A percentile compares a stretch with the other conserved stretches of the same genome.
Evolutionary conservation across 2,888 invertebrate genomes (phyloP).

Genomic region (Heliconius erato): DNA sequence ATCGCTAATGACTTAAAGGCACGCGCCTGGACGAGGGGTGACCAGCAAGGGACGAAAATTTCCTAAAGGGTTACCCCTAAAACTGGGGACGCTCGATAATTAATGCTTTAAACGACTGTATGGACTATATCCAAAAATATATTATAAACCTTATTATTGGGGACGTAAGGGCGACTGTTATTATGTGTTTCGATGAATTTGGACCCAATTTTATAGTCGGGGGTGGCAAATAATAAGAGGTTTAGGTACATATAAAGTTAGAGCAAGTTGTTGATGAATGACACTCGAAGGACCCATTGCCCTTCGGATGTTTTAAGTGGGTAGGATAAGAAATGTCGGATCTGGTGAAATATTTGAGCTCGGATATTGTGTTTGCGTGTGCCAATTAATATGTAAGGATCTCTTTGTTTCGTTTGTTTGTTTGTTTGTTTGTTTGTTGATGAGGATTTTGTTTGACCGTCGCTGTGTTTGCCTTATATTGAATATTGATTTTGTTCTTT

Average conservation of each 20-base stretch:
- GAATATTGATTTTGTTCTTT: neutral
- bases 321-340: constrained; percentile 84
- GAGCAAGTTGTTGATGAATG: constrained; percentile 84
- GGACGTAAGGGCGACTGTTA: constrained; percentile 57
- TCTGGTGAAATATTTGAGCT: constrained; percentile 80
- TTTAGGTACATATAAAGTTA: constrained; percentile 82
- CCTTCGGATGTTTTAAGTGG: constrained; percentile 85
- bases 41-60: constrained; percentile 82
- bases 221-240: constrained; percentile 84
- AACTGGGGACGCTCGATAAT: constrained; percentile 80
- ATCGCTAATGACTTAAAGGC: constrained; percentile 79
- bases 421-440: neutral
- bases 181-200: constrained; percentile 63
- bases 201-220: constrained; percentile 83
- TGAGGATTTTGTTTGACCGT: neutral
- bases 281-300: constrained; percentile 85
- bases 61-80: constrained; percentile 84
- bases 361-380: constrained; percentile 59
- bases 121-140: constrained; percentile 51
- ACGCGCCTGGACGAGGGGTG: constrained; percentile 81
- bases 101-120: constrained; percentile 82
- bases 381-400: constrained; percentile 73
- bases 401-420: constrained; percentile 52
- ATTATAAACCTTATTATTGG: constrained; percentile 56
- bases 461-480: neutral